A percentile compares a stretch with the other conserved stretches of the same genome.
These are phyloP conservation scores for Cichladusa arquata DNA, from an alignment of 2,113 vertebrate species.

Conservation along the genomic window DNA sequence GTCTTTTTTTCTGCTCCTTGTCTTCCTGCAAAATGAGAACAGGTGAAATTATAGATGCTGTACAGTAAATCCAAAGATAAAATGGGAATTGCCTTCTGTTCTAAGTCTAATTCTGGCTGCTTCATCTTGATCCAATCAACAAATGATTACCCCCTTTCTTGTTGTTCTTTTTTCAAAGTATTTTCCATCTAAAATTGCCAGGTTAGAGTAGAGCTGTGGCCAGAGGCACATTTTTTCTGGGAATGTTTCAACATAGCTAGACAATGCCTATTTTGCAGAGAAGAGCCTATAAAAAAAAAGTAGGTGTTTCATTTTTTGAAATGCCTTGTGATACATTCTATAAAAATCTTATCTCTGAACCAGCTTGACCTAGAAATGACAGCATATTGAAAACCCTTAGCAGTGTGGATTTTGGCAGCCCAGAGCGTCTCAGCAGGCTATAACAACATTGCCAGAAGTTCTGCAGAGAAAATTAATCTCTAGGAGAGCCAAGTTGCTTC, in stretches of 20 bases:
- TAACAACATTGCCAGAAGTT: background rate
- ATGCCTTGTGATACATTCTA: background rate
- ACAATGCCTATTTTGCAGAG: background rate
- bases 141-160: background rate
- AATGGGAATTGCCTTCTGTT: background rate
- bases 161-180: background rate
- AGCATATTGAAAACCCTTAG: background rate
- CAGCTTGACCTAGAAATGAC: slow-evolving; percentile 26
- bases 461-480: slow-evolving; percentile 21
- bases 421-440: background rate
- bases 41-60: background rate
- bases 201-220: background rate
- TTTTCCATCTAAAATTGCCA: background rate
- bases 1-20: background rate
- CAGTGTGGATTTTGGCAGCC: slow-evolving; percentile 17
- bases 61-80: background rate
- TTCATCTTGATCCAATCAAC: background rate
- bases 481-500: background rate
- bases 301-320: background rate
- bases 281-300: background rate
- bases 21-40: background rate
- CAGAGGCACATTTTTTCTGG: background rate
- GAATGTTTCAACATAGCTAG: background rate
- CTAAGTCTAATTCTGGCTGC: background rate
- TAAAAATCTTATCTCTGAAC: slow-evolving; percentile 2